Conservation (phyloP, 2,797 vertebrate genomes). For the Prionace glauca region DNA sequence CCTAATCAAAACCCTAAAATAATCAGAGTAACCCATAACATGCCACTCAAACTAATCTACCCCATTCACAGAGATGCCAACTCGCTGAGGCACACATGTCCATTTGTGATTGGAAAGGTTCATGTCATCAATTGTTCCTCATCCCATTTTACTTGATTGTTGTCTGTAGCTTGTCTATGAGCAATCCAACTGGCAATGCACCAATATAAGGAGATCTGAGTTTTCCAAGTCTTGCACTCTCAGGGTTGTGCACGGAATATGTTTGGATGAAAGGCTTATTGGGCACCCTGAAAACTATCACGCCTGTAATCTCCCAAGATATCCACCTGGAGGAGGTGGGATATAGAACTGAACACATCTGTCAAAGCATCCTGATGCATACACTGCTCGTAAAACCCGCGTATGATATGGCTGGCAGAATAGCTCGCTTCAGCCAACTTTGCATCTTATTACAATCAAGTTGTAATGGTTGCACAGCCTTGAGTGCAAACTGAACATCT, state of each 20-base stretch:
- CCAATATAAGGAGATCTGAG: not conserved
- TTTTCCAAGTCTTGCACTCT: not conserved
- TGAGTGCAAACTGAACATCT: not conserved
- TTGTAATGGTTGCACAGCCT: not conserved
- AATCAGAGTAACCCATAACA: not conserved
- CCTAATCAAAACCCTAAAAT: not conserved
- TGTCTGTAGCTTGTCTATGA: not conserved
- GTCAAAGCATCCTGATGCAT: not conserved
- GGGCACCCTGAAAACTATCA: not conserved
- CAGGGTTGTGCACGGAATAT: not conserved
- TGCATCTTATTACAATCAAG: not conserved
- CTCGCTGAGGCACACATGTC: not conserved
- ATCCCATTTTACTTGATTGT: not conserved
- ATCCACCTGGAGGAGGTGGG: not conserved
- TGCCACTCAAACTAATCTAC: not conserved
- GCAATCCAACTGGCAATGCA: not conserved
- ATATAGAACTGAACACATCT: not conserved
- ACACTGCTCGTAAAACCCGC: not conserved
- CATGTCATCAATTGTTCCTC: not conserved
- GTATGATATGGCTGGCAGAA: not conserved
- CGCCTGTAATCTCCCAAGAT: not conserved
- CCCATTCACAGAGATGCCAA: not conserved
- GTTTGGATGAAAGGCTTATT: not conserved
- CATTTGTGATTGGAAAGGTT: not conserved
- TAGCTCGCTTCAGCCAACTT: not conserved